Evolutionary conservation across 1,140 invertebrate genomes (phyloP), one percentile per base, ranked within the genome.

Genomic region (Mamestra configurata): DNA sequence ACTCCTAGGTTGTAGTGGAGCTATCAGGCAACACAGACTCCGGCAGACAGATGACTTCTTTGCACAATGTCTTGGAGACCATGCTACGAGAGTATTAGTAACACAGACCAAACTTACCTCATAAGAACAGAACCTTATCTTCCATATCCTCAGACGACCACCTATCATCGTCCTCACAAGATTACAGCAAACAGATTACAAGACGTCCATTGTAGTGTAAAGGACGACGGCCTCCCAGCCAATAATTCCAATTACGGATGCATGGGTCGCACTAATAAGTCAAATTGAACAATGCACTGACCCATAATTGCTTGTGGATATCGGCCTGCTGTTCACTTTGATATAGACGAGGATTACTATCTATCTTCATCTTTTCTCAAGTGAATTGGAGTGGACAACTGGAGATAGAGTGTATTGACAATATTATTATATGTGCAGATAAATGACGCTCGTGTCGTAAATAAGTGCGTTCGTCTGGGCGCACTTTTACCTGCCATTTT

Each of bases 231-330:
- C 71, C 71, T 59, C 31, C 43, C 6, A 68, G 68, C 84, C 86
- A 81, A 84, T 86, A 84, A 87, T 86, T 81, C 82, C 86, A 87
- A 87, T 87, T 86, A 87, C 59, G 71, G 79, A 77, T 76, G 78
- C 64, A 73, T 81, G 43, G 59, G 51, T 76, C 61, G 80, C 71
- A 81, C 85, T 88, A 87, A 87, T 87, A 86, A 87, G 85, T 87
- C 87, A 87, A 83, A 86, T 86, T 84, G 84, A 82, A 85, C 83
- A 85, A 86, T 88, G 84, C 79, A 88, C 49, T 55, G 68, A 72
- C 80, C 85, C 83, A 82, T 86, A 87, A 85, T 88, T 84, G 82
- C 79, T 83, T 75, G 71, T 35, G 35, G 46, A 49, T 71, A 76
- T 77, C 51, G 46, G 24, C 24, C 51, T 31, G 73, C 24, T 53